A percentile compares a stretch with the other conserved stretches of the same genome.
phyloP scores from a whole-genome alignment of 1,140 invertebrate species.

The Drosophila nigromelanica region DNA sequence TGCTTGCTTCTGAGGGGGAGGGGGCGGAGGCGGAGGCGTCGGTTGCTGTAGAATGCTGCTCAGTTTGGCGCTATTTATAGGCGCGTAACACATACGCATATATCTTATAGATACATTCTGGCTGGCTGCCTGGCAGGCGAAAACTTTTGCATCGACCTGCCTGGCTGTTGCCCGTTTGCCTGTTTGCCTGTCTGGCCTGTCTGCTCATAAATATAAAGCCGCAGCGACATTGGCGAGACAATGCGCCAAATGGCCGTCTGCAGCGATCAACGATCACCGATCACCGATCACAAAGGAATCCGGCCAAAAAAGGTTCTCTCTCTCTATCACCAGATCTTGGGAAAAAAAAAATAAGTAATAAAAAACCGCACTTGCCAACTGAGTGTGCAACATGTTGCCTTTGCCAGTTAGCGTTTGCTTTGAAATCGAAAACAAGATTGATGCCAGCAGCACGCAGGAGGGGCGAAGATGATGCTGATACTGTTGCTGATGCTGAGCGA shows the following conservation, averaged over 20 bases:
- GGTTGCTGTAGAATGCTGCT: slow-evolving; percentile 37
- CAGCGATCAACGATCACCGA: slow-evolving; percentile 47
- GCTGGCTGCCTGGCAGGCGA: slow-evolving; percentile 22
- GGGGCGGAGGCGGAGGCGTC: slow-evolving; percentile 16
- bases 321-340: slow-evolving; percentile 8
- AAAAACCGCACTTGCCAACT: slow-evolving; percentile 11
- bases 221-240: slow-evolving; percentile 69
- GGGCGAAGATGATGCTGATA: slow-evolving; percentile 2
- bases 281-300: slow-evolving; percentile 50
- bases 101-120: slow-evolving; percentile 74
- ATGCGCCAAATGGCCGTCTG: slow-evolving; percentile 51
- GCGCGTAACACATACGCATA: slow-evolving; percentile 59
- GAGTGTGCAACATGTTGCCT: slow-evolving; percentile 66
- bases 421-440: slow-evolving; percentile 81
- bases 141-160: slow-evolving; percentile 47
- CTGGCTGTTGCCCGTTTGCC: slow-evolving; percentile 15
- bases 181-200: slow-evolving; percentile 45
- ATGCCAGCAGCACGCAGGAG: slow-evolving; percentile 47
- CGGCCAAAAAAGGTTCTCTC: slow-evolving; percentile 38
- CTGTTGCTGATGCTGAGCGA: slow-evolving; percentile 7
- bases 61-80: slow-evolving; percentile 76
- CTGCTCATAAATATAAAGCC: slow-evolving; percentile 69
- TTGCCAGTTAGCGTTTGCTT: slow-evolving; percentile 58
- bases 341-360: not conserved
- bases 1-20: slow-evolving; percentile 14